Evolutionary conservation across 2,797 vertebrate genomes (phyloP).

Genomic region (Eleutherodactylus coqui): DNA sequence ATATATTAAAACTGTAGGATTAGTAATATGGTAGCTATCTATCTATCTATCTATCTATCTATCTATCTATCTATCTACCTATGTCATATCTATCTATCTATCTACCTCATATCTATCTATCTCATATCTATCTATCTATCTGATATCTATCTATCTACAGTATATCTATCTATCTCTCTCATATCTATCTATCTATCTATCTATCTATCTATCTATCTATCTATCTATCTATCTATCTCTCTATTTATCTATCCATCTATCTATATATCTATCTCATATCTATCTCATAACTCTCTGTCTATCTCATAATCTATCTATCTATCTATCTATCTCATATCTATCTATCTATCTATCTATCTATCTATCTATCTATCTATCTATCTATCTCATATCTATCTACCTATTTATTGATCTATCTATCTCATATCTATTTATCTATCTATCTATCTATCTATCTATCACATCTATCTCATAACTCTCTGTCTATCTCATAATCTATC

Average conservation of each 20-base stretch:
- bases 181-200: not conserved
- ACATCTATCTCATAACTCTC: not conserved
- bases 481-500: no score
- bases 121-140: not conserved
- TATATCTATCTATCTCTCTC: not conserved
- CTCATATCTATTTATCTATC: not conserved
- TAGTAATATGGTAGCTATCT: not conserved
- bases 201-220: constrained; percentile 4
- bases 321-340: not conserved
- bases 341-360: not conserved
- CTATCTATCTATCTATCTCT: not conserved
- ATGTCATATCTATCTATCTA: not conserved
- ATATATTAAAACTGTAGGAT: not conserved
- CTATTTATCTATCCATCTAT: not conserved
- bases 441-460: not conserved
- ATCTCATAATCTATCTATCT: no score
- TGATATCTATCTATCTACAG: not conserved
- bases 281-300: no score
- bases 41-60: constrained; percentile 7
- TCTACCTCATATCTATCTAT: no score
- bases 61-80: not conserved
- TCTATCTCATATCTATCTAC: not conserved
- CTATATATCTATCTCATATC: no score
- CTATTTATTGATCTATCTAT: not conserved
- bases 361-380: not conserved